These are phyloP conservation scores for Nasonia longicornis DNA, from an alignment of 1,140 invertebrate species.

Conservation along the genomic window DNA sequence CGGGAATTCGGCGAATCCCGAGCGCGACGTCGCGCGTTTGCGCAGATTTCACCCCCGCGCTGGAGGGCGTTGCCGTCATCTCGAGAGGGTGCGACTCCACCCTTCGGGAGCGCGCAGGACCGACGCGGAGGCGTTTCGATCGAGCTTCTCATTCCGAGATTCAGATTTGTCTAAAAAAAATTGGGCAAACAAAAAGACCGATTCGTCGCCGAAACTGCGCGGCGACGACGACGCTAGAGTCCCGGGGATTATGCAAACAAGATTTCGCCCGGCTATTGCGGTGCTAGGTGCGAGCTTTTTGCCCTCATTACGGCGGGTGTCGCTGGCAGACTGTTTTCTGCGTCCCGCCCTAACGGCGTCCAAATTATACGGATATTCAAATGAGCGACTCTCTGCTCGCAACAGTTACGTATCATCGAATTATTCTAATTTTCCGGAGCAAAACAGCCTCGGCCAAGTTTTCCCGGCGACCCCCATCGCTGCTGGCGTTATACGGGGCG, in stretches of 20 bases:
- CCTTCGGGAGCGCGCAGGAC: not conserved
- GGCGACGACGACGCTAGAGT: too few relatives aligned
- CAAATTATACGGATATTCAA: conserved; percentile 50
- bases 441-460: conserved; percentile 57
- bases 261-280: too few relatives aligned
- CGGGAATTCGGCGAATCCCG: conserved; percentile 22
- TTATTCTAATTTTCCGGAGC: conserved; percentile 67
- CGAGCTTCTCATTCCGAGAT: conserved; percentile 1
- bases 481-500: too few relatives aligned
- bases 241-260: conserved; percentile 17
- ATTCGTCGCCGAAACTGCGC: not conserved
- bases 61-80: conserved; percentile 21
- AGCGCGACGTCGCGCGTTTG: conserved; percentile 5
- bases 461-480: not conserved
- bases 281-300: conserved; percentile 27
- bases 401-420: conserved; percentile 70
- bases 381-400: conserved; percentile 60
- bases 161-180: not conserved
- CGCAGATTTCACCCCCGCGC: conserved; percentile 14
- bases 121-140: not conserved
- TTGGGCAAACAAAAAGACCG: not conserved
- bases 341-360: conserved; percentile 45
- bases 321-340: conserved; percentile 48
- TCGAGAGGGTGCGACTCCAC: conserved; percentile 35
- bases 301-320: conserved; percentile 41